Percentiles rank a stretch among this genome's conserved stretches.
Conservation (phyloP, 2,797 vertebrate genomes). For the Balearica regulorum region DNA sequence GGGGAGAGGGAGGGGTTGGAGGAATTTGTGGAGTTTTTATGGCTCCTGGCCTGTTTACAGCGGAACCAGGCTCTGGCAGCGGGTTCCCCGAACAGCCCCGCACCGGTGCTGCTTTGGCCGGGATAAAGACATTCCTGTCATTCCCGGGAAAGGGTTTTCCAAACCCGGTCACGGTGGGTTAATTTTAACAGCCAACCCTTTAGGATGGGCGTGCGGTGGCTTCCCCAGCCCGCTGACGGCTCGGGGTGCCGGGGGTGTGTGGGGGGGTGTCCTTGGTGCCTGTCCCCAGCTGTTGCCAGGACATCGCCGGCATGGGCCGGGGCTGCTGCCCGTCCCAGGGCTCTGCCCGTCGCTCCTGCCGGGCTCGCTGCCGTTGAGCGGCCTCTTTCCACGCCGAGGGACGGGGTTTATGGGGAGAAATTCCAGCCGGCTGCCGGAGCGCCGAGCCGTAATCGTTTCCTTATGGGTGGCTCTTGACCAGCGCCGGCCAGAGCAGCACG, state of each 20-base stretch:
- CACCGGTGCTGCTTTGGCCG: neutral
- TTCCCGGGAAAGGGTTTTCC: conserved; percentile 42
- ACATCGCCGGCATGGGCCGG: fast-evolving
- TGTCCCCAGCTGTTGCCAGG: neutral
- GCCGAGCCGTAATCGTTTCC: neutral
- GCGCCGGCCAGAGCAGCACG: fast-evolving
- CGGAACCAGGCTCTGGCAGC: neutral
- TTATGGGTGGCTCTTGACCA: conserved; percentile 22
- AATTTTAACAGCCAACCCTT: conserved; percentile 1
- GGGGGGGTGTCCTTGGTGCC: neutral
- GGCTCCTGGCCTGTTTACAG: conserved; percentile 12
- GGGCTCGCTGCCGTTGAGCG: neutral
- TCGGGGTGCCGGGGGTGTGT: neutral
- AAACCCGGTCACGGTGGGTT: conserved; percentile 2
- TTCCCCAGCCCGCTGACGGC: fast-evolving
- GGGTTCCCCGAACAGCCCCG: neutral
- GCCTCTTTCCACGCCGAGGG: neutral
- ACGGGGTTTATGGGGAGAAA: neutral
- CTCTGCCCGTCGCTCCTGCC: neutral
- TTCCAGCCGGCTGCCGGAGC: neutral
- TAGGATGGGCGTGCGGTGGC: fast-evolving
- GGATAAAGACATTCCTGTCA: conserved; percentile 64
- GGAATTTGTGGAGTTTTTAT: conserved; percentile 1
- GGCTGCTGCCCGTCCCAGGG: fast-evolving
- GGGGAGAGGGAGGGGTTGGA: neutral